A percentile compares a stretch with the other conserved stretches of the same genome.
Conservation (phyloP, 2,113 vertebrate genomes). For the Toxotes jaculatrix region DNA sequence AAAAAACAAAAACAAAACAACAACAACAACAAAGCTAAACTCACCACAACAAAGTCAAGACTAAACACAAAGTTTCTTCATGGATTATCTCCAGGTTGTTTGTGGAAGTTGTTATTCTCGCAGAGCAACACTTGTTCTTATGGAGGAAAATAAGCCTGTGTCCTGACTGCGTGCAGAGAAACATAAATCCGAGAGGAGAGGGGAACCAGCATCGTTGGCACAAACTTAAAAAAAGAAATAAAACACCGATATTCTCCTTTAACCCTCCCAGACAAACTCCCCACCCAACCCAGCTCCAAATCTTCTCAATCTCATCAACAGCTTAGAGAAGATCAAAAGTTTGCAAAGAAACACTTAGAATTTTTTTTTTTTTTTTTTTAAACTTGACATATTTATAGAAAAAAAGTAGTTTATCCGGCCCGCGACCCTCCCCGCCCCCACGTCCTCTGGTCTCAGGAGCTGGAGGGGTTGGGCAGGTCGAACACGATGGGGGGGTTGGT, state of each 20-base stretch:
- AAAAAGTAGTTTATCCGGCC: constrained; percentile 81
- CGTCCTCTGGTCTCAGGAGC: constrained; percentile 87
- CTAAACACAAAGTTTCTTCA: neutral
- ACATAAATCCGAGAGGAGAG: neutral
- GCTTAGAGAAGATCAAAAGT: constrained; percentile 86
- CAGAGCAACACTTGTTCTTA: neutral
- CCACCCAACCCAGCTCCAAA: constrained; percentile 56
- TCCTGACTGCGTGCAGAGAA: neutral
- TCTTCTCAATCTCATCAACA: constrained; percentile 80
- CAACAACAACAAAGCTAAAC: neutral
- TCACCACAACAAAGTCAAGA: neutral
- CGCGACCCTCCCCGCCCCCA: constrained; percentile 67
- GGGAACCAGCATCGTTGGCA: constrained; percentile 48
- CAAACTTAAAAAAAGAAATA: neutral
- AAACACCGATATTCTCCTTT: constrained; percentile 74
- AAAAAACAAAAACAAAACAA: constrained; percentile 1
- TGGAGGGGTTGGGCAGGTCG: constrained; percentile 96
- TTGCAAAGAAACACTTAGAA: constrained; percentile 88
- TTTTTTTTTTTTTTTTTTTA: constrained; percentile 67
- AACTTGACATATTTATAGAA: constrained; percentile 85
- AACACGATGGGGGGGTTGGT: constrained; percentile 98
- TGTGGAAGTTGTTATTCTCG: neutral
- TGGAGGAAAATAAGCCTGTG: constrained; percentile 8
- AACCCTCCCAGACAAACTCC: constrained; percentile 19
- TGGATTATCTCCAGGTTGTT: neutral